Percentiles rank a stretch among this genome's conserved stretches.
Conservation (phyloP, 2,888 invertebrate species). For the Acleris cristana region DNA sequence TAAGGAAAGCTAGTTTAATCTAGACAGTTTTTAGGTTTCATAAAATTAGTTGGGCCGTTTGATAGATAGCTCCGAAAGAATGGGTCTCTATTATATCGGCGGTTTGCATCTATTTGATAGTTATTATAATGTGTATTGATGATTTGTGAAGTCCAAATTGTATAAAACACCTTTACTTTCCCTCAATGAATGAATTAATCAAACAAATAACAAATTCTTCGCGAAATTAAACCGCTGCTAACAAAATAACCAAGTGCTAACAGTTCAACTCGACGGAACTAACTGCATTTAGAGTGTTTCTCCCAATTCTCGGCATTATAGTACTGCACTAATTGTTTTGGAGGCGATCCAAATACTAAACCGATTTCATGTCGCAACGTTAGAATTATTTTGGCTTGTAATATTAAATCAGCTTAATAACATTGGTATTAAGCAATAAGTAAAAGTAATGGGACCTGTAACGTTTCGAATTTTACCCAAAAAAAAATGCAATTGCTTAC, state of each 20-base stretch:
- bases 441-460: too few relatives aligned
- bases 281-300: conserved; percentile 64
- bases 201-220: conserved; percentile 12
- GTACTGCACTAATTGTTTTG: conserved; percentile 79
- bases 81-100: too few relatives aligned
- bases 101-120: too few relatives aligned
- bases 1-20: too few relatives aligned
- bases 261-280: conserved; percentile 52
- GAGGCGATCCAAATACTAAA: conserved; percentile 78
- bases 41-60: too few relatives aligned
- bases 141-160: too few relatives aligned
- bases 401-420: neutral
- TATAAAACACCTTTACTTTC: neutral
- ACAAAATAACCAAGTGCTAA: conserved; percentile 45
- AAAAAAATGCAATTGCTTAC: too few relatives aligned
- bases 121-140: too few relatives aligned
- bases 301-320: conserved; percentile 59
- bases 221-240: conserved; percentile 30
- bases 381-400: conserved; percentile 43
- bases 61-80: too few relatives aligned
- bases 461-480: too few relatives aligned
- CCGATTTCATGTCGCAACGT: conserved; percentile 68
- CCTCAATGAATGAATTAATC: neutral
- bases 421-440: too few relatives aligned
- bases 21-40: too few relatives aligned